A percentile compares a stretch with the other conserved stretches of the same genome.
phyloP scores from a whole-genome alignment of 2,888 invertebrate genomes.

The Mycalesis mineus region DNA sequence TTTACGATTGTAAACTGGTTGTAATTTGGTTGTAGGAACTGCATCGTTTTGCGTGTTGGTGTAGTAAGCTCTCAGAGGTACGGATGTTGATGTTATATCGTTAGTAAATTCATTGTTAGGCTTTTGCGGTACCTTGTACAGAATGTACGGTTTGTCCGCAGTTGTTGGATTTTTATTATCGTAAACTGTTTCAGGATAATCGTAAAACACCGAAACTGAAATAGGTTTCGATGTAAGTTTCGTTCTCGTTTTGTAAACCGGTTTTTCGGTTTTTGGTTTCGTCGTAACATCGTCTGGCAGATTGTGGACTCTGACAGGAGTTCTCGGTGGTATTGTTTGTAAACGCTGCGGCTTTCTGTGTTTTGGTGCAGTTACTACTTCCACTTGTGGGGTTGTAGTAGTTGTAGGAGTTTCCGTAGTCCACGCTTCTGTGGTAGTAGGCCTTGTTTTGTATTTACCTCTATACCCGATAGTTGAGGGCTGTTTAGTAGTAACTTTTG shows the following conservation, averaged over 20 bases:
- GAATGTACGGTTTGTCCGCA: constrained; percentile 69
- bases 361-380: constrained; percentile 61
- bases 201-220: constrained; percentile 70
- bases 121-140: constrained; percentile 73
- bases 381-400: constrained; percentile 58
- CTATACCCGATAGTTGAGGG: constrained; percentile 54
- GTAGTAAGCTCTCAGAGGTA: constrained; percentile 81
- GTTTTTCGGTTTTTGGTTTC: constrained; percentile 66
- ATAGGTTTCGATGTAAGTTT: constrained; percentile 71
- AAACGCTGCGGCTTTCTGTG: constrained; percentile 58
- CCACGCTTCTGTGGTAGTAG: constrained; percentile 56
- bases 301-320: constrained; percentile 65
- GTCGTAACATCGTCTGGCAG: constrained; percentile 58
- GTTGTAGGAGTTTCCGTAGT: constrained; percentile 65
- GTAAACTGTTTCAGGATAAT: constrained; percentile 66
- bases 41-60: constrained; percentile 75
- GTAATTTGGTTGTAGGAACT: constrained; percentile 74
- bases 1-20: constrained; percentile 68
- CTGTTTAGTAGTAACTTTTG: constrained; percentile 54
- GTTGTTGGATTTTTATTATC: constrained; percentile 64
- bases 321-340: constrained; percentile 56
- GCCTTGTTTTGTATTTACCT: constrained; percentile 62
- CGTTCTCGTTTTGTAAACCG: constrained; percentile 66
- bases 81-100: constrained; percentile 78
- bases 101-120: constrained; percentile 47